Conservation (phyloP, 2,888 invertebrate species). For the Zaprionus bogoriensis region DNA sequence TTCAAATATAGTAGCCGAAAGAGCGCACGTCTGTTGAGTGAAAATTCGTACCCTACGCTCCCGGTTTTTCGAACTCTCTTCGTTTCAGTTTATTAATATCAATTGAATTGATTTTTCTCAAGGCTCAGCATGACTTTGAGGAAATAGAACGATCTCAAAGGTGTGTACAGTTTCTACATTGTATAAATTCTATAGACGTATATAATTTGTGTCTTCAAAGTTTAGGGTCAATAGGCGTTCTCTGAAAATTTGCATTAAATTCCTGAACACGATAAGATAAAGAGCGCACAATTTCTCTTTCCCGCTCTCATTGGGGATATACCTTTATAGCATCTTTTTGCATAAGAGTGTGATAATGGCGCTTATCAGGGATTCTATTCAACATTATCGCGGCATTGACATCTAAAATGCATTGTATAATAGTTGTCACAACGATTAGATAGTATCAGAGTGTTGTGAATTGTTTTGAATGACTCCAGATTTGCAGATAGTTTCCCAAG, state of each 20-base stretch:
- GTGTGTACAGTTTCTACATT: constrained; percentile 21
- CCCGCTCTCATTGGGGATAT: neutral
- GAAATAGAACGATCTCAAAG: constrained; percentile 25
- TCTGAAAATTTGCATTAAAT: constrained; percentile 29
- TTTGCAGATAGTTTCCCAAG: neutral
- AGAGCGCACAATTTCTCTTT: neutral
- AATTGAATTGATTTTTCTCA: constrained; percentile 73
- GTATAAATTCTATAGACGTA: neutral
- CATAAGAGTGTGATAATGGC: constrained; percentile 11
- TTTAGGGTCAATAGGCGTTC: constrained; percentile 25
- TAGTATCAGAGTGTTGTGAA: constrained; percentile 7
- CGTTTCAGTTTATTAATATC: constrained; percentile 58
- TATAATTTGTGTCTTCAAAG: neutral
- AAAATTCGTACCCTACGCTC: constrained; percentile 16
- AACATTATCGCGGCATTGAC: constrained; percentile 40
- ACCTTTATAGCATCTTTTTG: constrained; percentile 8
- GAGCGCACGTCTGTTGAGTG: constrained; percentile 16
- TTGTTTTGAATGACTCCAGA: neutral
- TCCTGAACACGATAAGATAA: constrained; percentile 19
- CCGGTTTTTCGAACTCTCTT: constrained; percentile 28
- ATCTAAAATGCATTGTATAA: constrained; percentile 14
- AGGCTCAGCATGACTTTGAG: constrained; percentile 51
- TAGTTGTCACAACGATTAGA: constrained; percentile 24
- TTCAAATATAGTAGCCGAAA: constrained; percentile 42
- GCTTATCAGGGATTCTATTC: constrained; percentile 33